phyloP scores from a whole-genome alignment of 1,140 invertebrate species.

The Drosophila lacteicornis region DNA sequence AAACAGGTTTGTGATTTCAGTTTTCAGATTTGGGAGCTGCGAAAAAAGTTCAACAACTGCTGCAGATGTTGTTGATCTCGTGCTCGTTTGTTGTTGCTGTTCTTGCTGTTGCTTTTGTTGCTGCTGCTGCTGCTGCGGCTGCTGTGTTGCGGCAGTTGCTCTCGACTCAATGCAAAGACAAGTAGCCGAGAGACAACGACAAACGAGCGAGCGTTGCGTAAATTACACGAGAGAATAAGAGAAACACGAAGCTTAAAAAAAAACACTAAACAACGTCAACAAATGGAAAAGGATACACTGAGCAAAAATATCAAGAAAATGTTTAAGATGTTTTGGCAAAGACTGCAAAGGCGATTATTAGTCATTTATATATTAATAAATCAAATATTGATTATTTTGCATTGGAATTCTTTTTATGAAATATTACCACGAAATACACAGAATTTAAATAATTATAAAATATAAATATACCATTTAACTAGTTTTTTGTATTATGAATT shows the following conservation, averaged over 20 bases:
- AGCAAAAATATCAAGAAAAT: not conserved
- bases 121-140: constrained; percentile 24
- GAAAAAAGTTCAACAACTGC: constrained; percentile 79
- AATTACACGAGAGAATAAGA: constrained; percentile 69
- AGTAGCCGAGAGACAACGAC: constrained; percentile 72
- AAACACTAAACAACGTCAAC: constrained; percentile 48
- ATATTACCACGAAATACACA: too few relatives aligned
- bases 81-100: constrained; percentile 16
- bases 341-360: fast-evolving
- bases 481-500: too few relatives aligned
- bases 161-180: constrained; percentile 65
- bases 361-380: too few relatives aligned
- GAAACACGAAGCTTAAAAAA: constrained; percentile 30
- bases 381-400: too few relatives aligned
- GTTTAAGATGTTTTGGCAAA: not conserved
- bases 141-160: constrained; percentile 49
- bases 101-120: constrained; percentile 21
- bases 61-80: constrained; percentile 63
- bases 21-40: constrained; percentile 77
- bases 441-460: too few relatives aligned
- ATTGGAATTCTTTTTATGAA: too few relatives aligned
- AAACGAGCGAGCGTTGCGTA: constrained; percentile 77
- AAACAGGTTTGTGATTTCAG: constrained; percentile 76
- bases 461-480: too few relatives aligned
- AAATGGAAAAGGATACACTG: constrained; percentile 23